phyloP scores from a whole-genome alignment of 2,113 vertebrate species.

The Xenus cinereus region DNA sequence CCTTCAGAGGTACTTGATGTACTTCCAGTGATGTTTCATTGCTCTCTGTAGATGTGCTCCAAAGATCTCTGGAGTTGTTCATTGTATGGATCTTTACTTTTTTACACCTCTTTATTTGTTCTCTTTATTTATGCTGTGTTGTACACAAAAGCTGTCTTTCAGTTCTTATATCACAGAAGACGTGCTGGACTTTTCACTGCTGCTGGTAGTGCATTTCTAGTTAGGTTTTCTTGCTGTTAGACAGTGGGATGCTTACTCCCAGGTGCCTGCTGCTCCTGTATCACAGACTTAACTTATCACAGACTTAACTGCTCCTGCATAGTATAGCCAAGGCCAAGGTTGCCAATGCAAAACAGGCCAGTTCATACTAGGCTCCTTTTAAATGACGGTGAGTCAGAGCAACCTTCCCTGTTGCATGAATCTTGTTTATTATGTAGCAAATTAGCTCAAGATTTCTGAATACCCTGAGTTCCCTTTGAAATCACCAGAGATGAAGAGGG shows the following conservation, averaged over 20 bases:
- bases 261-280: slow-evolving; percentile 32
- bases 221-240: background rate
- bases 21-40: background rate
- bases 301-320: slow-evolving; percentile 38
- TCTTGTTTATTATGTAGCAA: slow-evolving; percentile 49
- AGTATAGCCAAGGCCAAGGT: slow-evolving; percentile 7
- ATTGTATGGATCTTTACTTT: background rate
- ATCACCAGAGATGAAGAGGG: background rate
- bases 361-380: slow-evolving; percentile 12
- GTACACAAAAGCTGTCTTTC: background rate
- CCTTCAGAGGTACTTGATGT: background rate
- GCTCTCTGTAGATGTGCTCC: background rate
- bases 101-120: background rate
- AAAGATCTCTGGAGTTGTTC: background rate
- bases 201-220: background rate
- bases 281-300: slow-evolving; percentile 4
- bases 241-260: background rate
- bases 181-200: background rate
- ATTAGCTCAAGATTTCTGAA: slow-evolving; percentile 54
- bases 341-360: slow-evolving; percentile 4
- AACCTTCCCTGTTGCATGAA: slow-evolving; percentile 10
- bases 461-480: slow-evolving; percentile 26
- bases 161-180: background rate
- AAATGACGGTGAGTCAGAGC: background rate
- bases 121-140: background rate